Evolutionary conservation across 2,888 invertebrate species (phyloP).

Genomic region (Encarsia formosa): DNA sequence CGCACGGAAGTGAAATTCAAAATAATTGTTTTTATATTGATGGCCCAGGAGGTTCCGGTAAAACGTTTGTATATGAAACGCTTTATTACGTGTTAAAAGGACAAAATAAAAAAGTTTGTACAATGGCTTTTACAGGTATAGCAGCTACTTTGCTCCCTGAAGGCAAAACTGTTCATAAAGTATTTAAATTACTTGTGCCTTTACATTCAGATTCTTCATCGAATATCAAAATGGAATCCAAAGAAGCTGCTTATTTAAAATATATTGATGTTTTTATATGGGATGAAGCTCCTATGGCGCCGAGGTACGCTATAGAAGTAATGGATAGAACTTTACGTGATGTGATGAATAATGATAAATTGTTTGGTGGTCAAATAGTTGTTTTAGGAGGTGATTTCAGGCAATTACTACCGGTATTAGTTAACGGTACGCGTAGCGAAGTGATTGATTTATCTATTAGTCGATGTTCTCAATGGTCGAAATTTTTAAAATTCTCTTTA

Average conservation of each 20-base stretch:
- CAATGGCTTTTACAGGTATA: slow-evolving; percentile 40
- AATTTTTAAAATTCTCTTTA: slow-evolving; percentile 21
- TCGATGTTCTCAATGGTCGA: not conserved
- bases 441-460: slow-evolving; percentile 19
- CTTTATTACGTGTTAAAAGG: not conserved
- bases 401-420: slow-evolving; percentile 9
- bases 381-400: slow-evolving; percentile 24
- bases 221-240: slow-evolving; percentile 23
- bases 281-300: slow-evolving; percentile 11
- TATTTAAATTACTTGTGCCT: slow-evolving; percentile 35
- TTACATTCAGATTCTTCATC: slow-evolving; percentile 8
- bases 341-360: slow-evolving; percentile 30
- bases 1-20: not conserved
- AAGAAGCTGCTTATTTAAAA: slow-evolving; percentile 19
- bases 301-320: slow-evolving; percentile 28
- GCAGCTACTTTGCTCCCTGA: slow-evolving; percentile 34
- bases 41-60: not conserved
- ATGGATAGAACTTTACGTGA: slow-evolving; percentile 30
- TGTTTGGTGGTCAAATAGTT: slow-evolving; percentile 33
- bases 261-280: slow-evolving; percentile 25
- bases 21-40: not conserved
- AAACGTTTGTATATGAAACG: not conserved
- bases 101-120: not conserved
- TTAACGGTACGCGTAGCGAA: slow-evolving; percentile 16
- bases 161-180: slow-evolving; percentile 42